phyloP scores from a whole-genome alignment of 2,113 vertebrate genomes.

The Ciconia maguari region DNA sequence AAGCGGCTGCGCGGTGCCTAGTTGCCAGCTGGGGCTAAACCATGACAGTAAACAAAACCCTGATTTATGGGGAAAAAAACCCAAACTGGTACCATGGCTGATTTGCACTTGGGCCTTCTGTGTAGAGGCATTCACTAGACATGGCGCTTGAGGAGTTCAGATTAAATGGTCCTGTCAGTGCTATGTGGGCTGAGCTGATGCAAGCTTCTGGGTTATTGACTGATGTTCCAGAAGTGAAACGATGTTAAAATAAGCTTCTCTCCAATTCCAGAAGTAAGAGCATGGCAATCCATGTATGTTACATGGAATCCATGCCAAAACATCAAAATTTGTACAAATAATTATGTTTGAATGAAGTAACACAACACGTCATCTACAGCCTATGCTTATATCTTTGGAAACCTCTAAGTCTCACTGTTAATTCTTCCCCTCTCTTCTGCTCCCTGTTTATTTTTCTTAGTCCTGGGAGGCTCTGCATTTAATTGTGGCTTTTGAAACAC shows the following conservation, averaged over 20 bases:
- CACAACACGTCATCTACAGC: background rate
- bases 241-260: background rate
- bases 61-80: background rate
- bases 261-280: background rate
- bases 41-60: background rate
- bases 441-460: background rate
- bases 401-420: background rate
- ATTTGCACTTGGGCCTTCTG: background rate
- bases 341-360: background rate
- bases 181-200: background rate
- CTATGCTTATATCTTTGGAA: background rate
- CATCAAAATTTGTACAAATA: background rate
- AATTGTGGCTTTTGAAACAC: background rate
- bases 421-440: background rate
- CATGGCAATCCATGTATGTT: no score
- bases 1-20: no score
- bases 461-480: background rate
- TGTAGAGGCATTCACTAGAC: background rate
- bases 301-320: background rate
- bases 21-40: no score
- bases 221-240: background rate
- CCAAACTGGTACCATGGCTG: background rate
- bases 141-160: rapidly evolving
- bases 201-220: background rate
- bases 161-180: background rate